Percentiles rank a stretch among this genome's conserved stretches.
Conservation (phyloP, 2,113 vertebrate genomes). For the Scatophagus argus region DNA sequence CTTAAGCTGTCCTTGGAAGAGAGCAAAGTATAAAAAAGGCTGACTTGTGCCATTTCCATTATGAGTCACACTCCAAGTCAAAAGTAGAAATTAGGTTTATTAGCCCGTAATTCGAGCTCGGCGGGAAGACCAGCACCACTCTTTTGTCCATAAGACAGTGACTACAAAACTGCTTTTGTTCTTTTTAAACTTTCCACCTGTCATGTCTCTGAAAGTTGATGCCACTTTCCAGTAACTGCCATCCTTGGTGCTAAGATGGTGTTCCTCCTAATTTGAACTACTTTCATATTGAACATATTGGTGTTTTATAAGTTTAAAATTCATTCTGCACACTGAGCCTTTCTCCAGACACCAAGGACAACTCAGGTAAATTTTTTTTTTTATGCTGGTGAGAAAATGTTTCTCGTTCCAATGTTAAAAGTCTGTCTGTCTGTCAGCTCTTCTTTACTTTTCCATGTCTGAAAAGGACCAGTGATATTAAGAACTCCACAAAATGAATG, state of each 20-base stretch:
- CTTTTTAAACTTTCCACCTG: background rate
- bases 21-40: too few species aligned
- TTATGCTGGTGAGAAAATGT: background rate
- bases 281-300: background rate
- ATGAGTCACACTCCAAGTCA: background rate
- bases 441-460: constrained; percentile 16
- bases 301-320: background rate
- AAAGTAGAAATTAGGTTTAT: background rate
- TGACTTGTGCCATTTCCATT: background rate
- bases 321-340: background rate
- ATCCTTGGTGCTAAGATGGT: background rate
- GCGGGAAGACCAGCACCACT: background rate
- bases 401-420: constrained; percentile 21
- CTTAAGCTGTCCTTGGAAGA: background rate
- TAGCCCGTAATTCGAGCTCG: background rate
- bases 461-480: background rate
- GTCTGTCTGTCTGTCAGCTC: constrained; percentile 11
- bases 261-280: background rate
- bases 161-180: background rate
- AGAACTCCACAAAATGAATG: constrained; percentile 38
- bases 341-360: background rate
- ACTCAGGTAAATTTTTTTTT: constrained; percentile 1
- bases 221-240: background rate
- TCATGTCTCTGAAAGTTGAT: background rate
- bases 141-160: background rate